A percentile compares a stretch with the other conserved stretches of the same genome.
Conservation (phyloP, 2,113 vertebrate genomes). For the Reinhardtius hippoglossoides region DNA sequence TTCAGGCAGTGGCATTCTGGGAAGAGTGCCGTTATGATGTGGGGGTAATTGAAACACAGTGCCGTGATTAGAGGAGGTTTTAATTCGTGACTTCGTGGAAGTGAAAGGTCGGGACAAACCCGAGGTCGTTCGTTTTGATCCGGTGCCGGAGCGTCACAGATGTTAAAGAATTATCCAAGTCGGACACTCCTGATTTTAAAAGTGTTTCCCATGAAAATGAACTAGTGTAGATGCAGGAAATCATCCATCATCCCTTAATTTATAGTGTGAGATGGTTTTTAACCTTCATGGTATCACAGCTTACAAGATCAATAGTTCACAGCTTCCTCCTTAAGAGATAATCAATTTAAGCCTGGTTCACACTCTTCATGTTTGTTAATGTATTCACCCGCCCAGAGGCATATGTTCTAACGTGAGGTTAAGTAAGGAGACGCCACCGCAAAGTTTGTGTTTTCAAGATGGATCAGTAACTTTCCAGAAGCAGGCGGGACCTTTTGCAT, state of each 20-base stretch:
- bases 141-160: neutral
- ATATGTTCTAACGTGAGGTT: conserved; percentile 16
- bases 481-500: neutral
- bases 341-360: conserved; percentile 7
- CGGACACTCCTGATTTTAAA: neutral
- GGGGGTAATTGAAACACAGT: conserved; percentile 64
- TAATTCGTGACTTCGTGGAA: conserved; percentile 49
- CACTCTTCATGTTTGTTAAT: conserved; percentile 10
- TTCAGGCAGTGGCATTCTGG: conserved; percentile 70
- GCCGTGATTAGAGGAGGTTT: conserved; percentile 53
- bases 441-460: conserved; percentile 10
- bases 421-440: conserved; percentile 13
- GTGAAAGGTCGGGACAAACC: conserved; percentile 38
- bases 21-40: conserved; percentile 52
- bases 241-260: conserved; percentile 24
- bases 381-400: conserved; percentile 20
- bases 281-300: conserved; percentile 17
- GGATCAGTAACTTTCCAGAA: conserved; percentile 18
- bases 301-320: conserved; percentile 42
- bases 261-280: conserved; percentile 11
- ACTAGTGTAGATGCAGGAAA: conserved; percentile 5
- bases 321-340: conserved; percentile 36
- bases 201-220: neutral
- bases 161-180: neutral
- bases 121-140: conserved; percentile 20